Conservation (phyloP, 2,797 vertebrate species). For the Scyliorhinus canicula region DNA sequence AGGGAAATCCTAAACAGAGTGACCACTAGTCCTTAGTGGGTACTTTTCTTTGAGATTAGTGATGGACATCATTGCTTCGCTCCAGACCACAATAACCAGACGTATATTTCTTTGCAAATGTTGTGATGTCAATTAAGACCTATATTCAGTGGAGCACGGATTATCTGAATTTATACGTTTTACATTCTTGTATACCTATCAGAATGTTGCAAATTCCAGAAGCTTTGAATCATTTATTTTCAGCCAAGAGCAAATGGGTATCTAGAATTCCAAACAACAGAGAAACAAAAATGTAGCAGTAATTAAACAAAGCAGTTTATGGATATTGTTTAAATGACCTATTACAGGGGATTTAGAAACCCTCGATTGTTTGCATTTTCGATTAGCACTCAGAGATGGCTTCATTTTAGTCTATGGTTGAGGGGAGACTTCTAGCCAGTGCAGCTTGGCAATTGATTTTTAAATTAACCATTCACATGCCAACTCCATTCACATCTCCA, state of each 20-base stretch:
- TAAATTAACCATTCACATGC: too few relatives aligned
- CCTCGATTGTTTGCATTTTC: neutral
- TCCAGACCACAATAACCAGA: too few relatives aligned
- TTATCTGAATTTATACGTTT: neutral
- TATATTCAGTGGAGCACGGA: neutral
- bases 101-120: too few relatives aligned
- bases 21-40: too few relatives aligned
- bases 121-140: too few relatives aligned
- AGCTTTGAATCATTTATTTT: neutral
- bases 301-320: neutral
- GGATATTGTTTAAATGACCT: neutral
- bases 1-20: too few relatives aligned
- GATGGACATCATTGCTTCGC: too few relatives aligned
- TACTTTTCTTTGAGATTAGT: too few relatives aligned
- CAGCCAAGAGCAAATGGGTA: neutral
- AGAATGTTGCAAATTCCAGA: neutral
- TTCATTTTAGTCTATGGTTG: too few relatives aligned
- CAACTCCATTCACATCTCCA: neutral
- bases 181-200: neutral
- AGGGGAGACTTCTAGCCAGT: too few relatives aligned
- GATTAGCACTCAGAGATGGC: too few relatives aligned
- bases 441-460: too few relatives aligned
- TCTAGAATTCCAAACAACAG: neutral
- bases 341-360: neutral
- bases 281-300: neutral